Evolutionary conservation across 2,888 invertebrate genomes (phyloP).

Genomic region (Flexamia atlantica): DNA sequence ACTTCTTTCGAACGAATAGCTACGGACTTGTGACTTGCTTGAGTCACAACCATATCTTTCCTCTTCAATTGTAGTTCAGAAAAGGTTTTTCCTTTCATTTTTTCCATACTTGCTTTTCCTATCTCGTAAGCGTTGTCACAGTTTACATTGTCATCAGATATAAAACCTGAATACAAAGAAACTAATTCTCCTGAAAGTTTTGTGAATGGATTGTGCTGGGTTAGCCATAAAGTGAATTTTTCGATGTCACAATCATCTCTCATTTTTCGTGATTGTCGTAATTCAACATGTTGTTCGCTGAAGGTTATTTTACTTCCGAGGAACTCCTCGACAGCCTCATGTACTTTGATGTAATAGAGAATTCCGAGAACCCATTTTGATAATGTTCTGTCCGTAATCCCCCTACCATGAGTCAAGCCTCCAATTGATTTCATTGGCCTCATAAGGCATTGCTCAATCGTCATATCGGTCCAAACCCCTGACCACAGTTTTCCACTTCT

Average conservation of each 20-base stretch:
- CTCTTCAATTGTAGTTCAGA: background rate
- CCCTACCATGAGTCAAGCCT: conserved; percentile 47
- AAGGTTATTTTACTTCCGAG: background rate
- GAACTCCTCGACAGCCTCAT: conserved; percentile 49
- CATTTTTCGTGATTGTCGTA: background rate
- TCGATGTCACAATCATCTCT: background rate
- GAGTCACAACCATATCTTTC: background rate
- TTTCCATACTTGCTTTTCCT: background rate
- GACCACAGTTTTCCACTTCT: background rate
- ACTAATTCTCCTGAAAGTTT: conserved; percentile 1
- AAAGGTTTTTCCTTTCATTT: conserved; percentile 8
- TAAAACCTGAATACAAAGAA: conserved; percentile 2
- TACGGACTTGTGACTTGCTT: background rate
- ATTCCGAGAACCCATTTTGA: conserved; percentile 29
- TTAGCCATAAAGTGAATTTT: background rate
- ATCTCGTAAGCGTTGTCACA: conserved; percentile 47
- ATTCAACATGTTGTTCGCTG: background rate
- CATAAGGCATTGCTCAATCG: conserved; percentile 44
- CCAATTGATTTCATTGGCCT: conserved; percentile 32
- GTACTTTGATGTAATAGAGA: background rate
- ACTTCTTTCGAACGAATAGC: background rate
- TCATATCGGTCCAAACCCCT: conserved; percentile 11
- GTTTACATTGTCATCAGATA: too few species aligned
- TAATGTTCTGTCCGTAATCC: conserved; percentile 17
- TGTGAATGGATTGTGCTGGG: conserved; percentile 19